Percentiles rank a stretch among this genome's conserved stretches.
These are phyloP conservation scores for Drepana arcuata DNA, from an alignment of 1,140 invertebrate species.

Conservation along the genomic window DNA sequence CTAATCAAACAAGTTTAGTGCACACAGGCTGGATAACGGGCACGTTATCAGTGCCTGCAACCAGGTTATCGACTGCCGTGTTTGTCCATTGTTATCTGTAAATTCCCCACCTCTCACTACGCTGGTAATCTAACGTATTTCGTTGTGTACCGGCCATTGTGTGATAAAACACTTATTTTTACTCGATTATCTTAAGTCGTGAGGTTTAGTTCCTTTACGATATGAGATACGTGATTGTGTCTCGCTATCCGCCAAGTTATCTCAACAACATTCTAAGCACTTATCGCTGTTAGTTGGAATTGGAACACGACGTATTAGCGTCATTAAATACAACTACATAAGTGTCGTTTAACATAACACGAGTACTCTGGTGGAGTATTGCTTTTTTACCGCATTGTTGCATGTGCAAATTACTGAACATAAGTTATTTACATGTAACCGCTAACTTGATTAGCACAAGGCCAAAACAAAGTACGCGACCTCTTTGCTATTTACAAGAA, in stretches of 20 bases:
- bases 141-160: constrained; percentile 28
- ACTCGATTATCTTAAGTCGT: constrained; percentile 17
- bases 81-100: constrained; percentile 55
- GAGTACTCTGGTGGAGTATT: too few relatives aligned
- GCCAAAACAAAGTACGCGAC: constrained; percentile 55
- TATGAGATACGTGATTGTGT: constrained; percentile 13
- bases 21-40: constrained; percentile 27
- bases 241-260: constrained; percentile 10
- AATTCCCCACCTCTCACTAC: constrained; percentile 35
- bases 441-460: constrained; percentile 58
- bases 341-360: too few relatives aligned
- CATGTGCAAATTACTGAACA: constrained; percentile 44
- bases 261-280: constrained; percentile 13
- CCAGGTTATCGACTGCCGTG: constrained; percentile 61
- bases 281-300: constrained; percentile 25
- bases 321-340: constrained; percentile 22
- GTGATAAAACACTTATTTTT: constrained; percentile 45
- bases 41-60: constrained; percentile 46
- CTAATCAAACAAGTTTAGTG: constrained; percentile 32
- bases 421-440: constrained; percentile 45
- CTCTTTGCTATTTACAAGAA: constrained; percentile 50
- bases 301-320: constrained; percentile 25
- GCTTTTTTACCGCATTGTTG: constrained; percentile 26
- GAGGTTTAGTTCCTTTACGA: constrained; percentile 9
- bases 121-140: constrained; percentile 45